phyloP scores from a whole-genome alignment of 2,113 vertebrate genomes.

The Sminthopsis crassicaudata region DNA sequence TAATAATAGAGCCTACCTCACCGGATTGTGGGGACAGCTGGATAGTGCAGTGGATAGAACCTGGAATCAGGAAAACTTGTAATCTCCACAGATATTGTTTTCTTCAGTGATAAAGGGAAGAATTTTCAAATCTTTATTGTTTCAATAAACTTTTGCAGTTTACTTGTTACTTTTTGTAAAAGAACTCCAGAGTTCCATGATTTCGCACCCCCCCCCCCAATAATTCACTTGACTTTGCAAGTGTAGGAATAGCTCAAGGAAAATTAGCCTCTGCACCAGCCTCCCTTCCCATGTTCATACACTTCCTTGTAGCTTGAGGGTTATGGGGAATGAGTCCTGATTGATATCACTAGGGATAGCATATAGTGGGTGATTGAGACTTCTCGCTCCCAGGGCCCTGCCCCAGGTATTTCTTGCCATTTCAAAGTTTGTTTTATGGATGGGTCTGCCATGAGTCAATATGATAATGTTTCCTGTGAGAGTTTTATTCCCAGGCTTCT shows the following conservation, averaged over 20 bases:
- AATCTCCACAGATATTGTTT: conserved; percentile 53
- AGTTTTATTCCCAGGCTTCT: conserved; percentile 74
- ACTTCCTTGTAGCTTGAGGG: conserved; percentile 50
- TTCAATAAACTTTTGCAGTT: conserved; percentile 28
- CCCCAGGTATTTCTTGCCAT: conserved; percentile 60
- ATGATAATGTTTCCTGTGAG: conserved; percentile 73
- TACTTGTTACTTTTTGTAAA: conserved; percentile 46
- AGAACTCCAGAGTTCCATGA: conserved; percentile 9
- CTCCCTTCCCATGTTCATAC: not conserved
- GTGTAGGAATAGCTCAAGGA: not conserved
- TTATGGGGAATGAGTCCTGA: not conserved
- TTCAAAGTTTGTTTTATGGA: conserved; percentile 62
- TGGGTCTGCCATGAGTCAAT: conserved; percentile 75
- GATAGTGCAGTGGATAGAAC: no score
- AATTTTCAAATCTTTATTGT: conserved; percentile 53
- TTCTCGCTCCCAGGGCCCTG: not conserved
- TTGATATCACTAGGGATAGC: not conserved
- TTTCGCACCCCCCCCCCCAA: not conserved
- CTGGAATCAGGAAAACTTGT: no score
- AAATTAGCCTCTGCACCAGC: not conserved
- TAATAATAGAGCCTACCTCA: not conserved
- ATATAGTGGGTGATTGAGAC: not conserved
- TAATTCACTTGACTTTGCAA: conserved; percentile 26
- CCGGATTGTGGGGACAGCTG: not conserved
- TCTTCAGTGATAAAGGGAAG: not conserved